phyloP scores from a whole-genome alignment of 2,113 vertebrate genomes.

The Cebus imitator region DNA sequence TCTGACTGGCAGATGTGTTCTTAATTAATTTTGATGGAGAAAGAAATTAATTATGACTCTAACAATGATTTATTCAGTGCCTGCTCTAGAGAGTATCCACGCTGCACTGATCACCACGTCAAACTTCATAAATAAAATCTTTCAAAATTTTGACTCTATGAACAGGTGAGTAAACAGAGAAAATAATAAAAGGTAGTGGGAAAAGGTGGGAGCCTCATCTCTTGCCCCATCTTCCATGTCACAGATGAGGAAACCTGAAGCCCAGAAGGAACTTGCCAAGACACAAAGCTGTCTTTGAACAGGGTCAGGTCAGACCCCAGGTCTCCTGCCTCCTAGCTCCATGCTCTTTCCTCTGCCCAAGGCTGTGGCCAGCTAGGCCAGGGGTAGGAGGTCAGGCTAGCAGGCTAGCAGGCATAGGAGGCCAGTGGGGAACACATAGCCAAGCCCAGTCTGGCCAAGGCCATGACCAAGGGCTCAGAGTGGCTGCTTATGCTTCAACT shows the following conservation, averaged over 20 bases:
- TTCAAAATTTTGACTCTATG: neutral
- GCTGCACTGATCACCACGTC: neutral
- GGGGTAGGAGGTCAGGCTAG: neutral
- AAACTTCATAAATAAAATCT: neutral
- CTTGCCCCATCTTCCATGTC: neutral
- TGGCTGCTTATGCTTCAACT: neutral
- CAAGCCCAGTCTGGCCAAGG: neutral
- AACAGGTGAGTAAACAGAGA: neutral
- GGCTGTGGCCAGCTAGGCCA: conserved; percentile 7
- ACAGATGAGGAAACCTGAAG: neutral
- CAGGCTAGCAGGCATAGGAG: neutral
- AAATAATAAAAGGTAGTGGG: neutral
- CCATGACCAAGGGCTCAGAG: conserved; percentile 1
- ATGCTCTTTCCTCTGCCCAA: neutral
- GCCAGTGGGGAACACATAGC: neutral
- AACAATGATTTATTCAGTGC: neutral
- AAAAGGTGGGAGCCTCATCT: neutral
- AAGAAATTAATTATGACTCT: conserved; percentile 1
- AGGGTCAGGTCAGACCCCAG: neutral
- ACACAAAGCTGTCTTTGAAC: neutral
- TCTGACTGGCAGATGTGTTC: conserved; percentile 28
- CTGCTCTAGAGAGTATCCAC: neutral
- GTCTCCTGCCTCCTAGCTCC: neutral
- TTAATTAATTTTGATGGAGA: conserved; percentile 45
- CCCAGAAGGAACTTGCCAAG: neutral